Evolutionary conservation across 1,140 invertebrate genomes (phyloP), one percentile per base, ranked within the genome.

Genomic region (Argopecten irradians): DNA sequence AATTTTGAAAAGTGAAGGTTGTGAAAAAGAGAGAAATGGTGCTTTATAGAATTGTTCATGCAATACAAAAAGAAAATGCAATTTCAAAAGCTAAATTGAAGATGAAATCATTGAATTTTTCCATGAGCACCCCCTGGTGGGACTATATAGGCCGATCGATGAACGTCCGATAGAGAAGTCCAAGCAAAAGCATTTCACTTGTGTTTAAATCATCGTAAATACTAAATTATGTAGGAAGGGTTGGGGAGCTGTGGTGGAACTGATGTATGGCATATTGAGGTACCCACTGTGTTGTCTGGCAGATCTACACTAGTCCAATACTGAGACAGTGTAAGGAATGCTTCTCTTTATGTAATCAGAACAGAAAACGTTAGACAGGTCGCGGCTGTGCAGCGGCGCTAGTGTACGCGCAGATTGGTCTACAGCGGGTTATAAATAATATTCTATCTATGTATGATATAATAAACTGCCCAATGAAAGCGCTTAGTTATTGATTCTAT

Each of bases 131-230:
- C 55, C 55, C 55, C 55, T 71, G 55, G 55, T 71, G 55, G 55
- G 55, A 71, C 55, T 71, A 71, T 71, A 1, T 22, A n/a, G 55
- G 19, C 22, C 55, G 55, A 71, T 71, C 55, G 55, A 71, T 71
- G 55, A n/a, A 5, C 55, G 55, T 71, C 55, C 55, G 55, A 71
- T n/a, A n/a, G n/a, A 71, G 19, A 71, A 71, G 55, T 71, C 55
- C 55, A 71, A 28, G 55, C 55, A 5, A 71, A 71, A 71, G 55
- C 55, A 71, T 71, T 71, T 71, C 55, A 71, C 22, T 71, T 71
- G 55, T 71, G 55, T 71, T 71, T 71, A 71, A 71, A 71, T 71
- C 55, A 71, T 71, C 55, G 55, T 71, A 71, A 71, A 71, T 71
- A 71, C 55, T 71, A 71, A 71, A 71, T 71, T 71, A 71, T 71